A percentile compares a stretch with the other conserved stretches of the same genome.
These are phyloP conservation scores for Formica selysi DNA, from an alignment of 1,140 invertebrate genomes.

Conservation along the genomic window DNA sequence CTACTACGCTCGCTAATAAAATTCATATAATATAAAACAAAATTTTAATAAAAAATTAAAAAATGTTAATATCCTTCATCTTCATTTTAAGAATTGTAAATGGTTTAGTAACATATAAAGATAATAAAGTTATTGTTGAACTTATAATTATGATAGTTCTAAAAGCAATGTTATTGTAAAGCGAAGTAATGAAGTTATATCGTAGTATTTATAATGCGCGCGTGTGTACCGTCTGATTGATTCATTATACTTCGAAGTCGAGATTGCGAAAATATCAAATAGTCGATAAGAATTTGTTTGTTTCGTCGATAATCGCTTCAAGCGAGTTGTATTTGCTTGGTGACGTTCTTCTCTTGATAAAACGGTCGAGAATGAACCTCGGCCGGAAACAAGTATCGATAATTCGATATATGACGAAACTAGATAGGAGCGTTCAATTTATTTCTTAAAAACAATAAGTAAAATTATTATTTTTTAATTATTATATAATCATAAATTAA, in stretches of 20 bases:
- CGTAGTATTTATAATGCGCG: background rate
- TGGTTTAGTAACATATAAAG: background rate
- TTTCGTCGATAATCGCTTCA: slow-evolving; percentile 39
- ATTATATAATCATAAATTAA: background rate
- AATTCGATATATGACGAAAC: background rate
- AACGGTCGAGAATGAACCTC: slow-evolving; percentile 36
- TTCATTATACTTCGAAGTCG: slow-evolving; percentile 8
- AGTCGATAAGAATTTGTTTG: slow-evolving; percentile 27
- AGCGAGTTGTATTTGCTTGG: slow-evolving; percentile 22
- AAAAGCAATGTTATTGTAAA: background rate
- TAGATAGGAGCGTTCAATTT: background rate
- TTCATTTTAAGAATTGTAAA: background rate
- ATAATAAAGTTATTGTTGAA: background rate
- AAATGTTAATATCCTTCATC: background rate
- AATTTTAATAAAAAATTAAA: background rate
- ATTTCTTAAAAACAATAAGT: background rate
- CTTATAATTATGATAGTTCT: background rate
- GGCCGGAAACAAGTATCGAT: slow-evolving; percentile 8
- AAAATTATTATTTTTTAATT: background rate
- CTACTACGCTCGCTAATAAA: background rate
- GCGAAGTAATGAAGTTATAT: background rate
- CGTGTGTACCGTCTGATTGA: slow-evolving; percentile 8
- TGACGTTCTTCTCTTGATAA: slow-evolving; percentile 20
- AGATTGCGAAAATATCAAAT: background rate
- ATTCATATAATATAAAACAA: background rate